phyloP scores from a whole-genome alignment of 2,113 vertebrate species.

The Melanotaenia duboulayi region DNA sequence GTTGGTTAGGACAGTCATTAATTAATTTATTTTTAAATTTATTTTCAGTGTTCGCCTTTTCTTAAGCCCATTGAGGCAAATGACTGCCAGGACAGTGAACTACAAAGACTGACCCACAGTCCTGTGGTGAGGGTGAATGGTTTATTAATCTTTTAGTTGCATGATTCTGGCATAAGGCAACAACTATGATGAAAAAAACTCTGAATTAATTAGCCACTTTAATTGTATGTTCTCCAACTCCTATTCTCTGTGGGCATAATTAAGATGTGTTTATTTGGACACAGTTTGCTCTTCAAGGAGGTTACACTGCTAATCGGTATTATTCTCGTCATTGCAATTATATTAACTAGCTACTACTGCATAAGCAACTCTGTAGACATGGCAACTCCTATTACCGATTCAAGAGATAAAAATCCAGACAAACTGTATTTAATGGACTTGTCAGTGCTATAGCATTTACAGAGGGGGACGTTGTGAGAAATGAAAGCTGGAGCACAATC shows the following conservation, averaged over 20 bases:
- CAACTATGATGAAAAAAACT: slow-evolving; percentile 63
- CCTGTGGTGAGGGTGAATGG: slow-evolving; percentile 24
- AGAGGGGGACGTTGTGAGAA: slow-evolving; percentile 12
- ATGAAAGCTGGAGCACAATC: slow-evolving; percentile 13
- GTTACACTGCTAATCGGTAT: slow-evolving; percentile 79
- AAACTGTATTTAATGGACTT: slow-evolving; percentile 67
- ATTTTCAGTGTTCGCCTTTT: slow-evolving; percentile 28
- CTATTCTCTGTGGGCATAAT: slow-evolving; percentile 78
- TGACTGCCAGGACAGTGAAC: slow-evolving; percentile 61
- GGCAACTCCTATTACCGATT: slow-evolving; percentile 69
- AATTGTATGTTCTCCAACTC: slow-evolving; percentile 77
- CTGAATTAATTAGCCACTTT: slow-evolving; percentile 78
- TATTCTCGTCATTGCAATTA: slow-evolving; percentile 75
- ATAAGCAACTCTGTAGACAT: slow-evolving; percentile 47
- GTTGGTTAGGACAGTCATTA: slow-evolving; percentile 18
- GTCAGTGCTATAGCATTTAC: slow-evolving; percentile 61
- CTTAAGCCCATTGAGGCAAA: slow-evolving; percentile 42
- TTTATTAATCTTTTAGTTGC: slow-evolving; percentile 62
- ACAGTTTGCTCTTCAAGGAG: slow-evolving; percentile 79
- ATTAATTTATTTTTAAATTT: neutral
- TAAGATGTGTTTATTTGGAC: slow-evolving; percentile 82
- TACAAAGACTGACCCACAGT: slow-evolving; percentile 59
- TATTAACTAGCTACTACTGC: slow-evolving; percentile 57
- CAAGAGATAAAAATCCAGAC: slow-evolving; percentile 69
- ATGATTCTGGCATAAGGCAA: slow-evolving; percentile 52